Conservation (phyloP, 2,797 vertebrate genomes). For the Periophthalmus magnuspinnatus region DNA sequence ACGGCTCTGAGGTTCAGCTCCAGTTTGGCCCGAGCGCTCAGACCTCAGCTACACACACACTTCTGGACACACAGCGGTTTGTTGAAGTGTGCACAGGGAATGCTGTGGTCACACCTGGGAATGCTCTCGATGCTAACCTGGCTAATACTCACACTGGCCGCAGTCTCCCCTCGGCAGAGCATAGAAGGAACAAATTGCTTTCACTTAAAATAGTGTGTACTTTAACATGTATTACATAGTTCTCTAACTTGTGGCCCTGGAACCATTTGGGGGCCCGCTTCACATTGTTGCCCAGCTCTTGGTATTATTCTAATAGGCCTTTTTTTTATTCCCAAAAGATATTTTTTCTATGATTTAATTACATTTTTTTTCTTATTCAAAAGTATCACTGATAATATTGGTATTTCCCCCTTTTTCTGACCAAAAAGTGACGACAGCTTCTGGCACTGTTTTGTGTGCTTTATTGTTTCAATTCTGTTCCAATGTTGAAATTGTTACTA, state of each 20-base stretch:
- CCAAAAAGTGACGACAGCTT: neutral
- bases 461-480: too few relatives aligned
- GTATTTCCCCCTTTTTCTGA: neutral
- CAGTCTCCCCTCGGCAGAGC: constrained; percentile 41
- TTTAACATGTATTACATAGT: constrained; percentile 11
- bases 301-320: neutral
- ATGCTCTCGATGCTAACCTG: constrained; percentile 65
- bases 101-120: constrained; percentile 72
- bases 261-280: neutral
- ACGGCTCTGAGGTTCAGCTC: constrained; percentile 42
- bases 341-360: too few relatives aligned
- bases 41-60: constrained; percentile 24
- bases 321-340: too few relatives aligned
- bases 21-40: constrained; percentile 50
- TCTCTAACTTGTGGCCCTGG: neutral
- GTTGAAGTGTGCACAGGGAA: constrained; percentile 65
- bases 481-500: too few relatives aligned
- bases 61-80: constrained; percentile 48
- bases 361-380: too few relatives aligned
- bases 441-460: neutral
- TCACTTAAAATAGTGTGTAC: constrained; percentile 31
- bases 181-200: constrained; percentile 50
- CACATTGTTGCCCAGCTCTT: neutral
- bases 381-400: too few relatives aligned
- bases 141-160: constrained; percentile 41